Conservation (phyloP, 1,140 invertebrate species). For the Episyrphus balteatus region DNA sequence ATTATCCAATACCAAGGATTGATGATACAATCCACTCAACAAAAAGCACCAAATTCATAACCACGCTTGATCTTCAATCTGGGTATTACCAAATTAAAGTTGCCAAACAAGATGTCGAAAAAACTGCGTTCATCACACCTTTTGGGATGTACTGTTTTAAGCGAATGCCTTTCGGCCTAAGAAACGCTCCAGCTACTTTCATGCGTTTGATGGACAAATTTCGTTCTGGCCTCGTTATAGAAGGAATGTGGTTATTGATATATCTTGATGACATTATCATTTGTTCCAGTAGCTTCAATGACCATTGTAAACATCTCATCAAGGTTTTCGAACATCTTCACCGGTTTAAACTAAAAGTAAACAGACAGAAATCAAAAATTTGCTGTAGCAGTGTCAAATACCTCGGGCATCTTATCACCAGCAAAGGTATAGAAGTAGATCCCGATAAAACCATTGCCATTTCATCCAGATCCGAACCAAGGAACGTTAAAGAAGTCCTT, state of each 20-base stretch:
- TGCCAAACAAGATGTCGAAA: conserved; percentile 13
- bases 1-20: conserved; percentile 38
- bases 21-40: conserved; percentile 34
- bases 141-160: conserved; percentile 4
- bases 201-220: conserved; percentile 2
- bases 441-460: conserved; percentile 1
- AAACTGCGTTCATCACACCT: conserved; percentile 1
- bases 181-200: conserved; percentile 5
- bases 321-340: conserved; percentile 9
- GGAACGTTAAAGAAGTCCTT: conserved; percentile 14
- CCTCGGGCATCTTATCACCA: conserved; percentile 2
- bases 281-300: conserved; percentile 8
- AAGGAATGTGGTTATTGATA: conserved; percentile 12
- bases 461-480: background rate
- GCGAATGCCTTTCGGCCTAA: conserved; percentile 6
- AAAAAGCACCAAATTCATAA: conserved; percentile 20
- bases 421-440: background rate
- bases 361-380: conserved; percentile 4
- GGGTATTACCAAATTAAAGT: conserved; percentile 21
- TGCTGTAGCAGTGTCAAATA: conserved; percentile 1
- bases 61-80: conserved; percentile 27
- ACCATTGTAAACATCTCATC: conserved; percentile 8
- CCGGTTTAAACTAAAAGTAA: background rate
- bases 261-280: conserved; percentile 36
- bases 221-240: background rate